Conservation (phyloP, 1,140 invertebrate genomes). For the Bombus sylvicola region DNA sequence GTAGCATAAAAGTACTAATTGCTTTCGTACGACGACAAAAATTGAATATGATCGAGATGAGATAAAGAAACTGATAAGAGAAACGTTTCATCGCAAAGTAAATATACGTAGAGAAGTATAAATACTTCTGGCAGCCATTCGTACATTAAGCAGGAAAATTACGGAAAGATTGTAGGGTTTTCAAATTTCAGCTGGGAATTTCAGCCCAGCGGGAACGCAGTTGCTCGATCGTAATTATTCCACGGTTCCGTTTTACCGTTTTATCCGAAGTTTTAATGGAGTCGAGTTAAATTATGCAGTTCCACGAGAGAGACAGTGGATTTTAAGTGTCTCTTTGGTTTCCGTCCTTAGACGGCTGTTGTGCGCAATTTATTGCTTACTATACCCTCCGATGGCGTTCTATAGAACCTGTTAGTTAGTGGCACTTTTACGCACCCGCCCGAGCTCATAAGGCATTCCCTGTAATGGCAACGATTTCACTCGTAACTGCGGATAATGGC, state of each 20-base stretch:
- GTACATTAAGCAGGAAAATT: too few species aligned
- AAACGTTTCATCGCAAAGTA: too few species aligned
- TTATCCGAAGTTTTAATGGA: slow-evolving; percentile 3
- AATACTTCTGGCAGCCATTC: too few species aligned
- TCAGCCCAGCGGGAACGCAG: too few species aligned
- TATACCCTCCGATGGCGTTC: slow-evolving; percentile 3
- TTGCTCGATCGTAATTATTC: not conserved
- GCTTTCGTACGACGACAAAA: too few species aligned
- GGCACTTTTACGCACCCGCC: not conserved
- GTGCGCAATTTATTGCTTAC: slow-evolving; percentile 2
- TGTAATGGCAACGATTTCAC: slow-evolving; percentile 8
- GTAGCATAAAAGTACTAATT: too few species aligned
- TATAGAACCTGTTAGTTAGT: slow-evolving; percentile 14
- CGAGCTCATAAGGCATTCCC: not conserved
- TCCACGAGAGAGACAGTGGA: not conserved
- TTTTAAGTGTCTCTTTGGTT: not conserved
- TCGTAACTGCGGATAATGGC: slow-evolving; percentile 10
- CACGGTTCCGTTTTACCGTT: not conserved
- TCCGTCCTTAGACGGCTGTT: not conserved
- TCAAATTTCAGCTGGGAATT: too few species aligned
- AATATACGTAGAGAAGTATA: too few species aligned
- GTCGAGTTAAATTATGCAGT: slow-evolving; percentile 10
- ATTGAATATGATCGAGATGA: too few species aligned
- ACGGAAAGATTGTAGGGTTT: too few species aligned
- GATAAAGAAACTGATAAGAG: too few species aligned